Conservation (phyloP, 2,113 vertebrate species). For the Hepsetus odoe region DNA sequence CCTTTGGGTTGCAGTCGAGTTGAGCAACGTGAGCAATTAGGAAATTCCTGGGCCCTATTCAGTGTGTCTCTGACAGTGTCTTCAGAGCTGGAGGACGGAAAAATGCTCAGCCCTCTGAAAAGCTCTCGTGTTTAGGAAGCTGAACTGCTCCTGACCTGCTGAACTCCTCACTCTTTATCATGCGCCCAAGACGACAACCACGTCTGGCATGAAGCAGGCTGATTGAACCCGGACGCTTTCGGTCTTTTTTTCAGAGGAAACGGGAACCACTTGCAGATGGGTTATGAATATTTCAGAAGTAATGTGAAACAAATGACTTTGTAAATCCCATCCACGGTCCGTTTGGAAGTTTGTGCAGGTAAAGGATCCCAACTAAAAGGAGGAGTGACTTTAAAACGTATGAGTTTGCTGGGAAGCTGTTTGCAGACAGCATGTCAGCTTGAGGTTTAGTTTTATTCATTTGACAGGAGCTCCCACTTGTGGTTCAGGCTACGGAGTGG, state of each 20-base stretch:
- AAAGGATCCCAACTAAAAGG: not conserved
- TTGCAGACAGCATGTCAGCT: constrained; percentile 22
- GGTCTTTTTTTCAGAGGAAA: constrained; percentile 15
- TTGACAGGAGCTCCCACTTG: constrained; percentile 30
- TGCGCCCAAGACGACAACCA: constrained; percentile 32
- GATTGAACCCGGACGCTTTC: constrained; percentile 19
- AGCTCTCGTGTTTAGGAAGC: constrained; percentile 36
- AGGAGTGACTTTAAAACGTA: not conserved
- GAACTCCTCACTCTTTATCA: constrained; percentile 49
- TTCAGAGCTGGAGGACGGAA: constrained; percentile 43
- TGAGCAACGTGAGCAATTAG: constrained; percentile 59
- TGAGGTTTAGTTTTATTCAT: constrained; percentile 46
- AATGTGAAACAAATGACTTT: constrained; percentile 30
- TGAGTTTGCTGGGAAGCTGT: not conserved
- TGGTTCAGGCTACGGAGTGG: not conserved
- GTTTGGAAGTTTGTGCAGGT: constrained; percentile 7
- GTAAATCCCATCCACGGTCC: constrained; percentile 15
- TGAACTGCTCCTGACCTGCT: constrained; percentile 57
- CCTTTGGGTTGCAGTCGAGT: constrained; percentile 52
- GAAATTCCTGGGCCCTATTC: constrained; percentile 57
- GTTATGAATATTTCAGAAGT: constrained; percentile 7
- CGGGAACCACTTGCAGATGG: constrained; percentile 23
- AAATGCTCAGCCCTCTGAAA: not conserved
- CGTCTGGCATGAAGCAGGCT: constrained; percentile 28
- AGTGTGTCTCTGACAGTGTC: constrained; percentile 44